Evolutionary conservation across 2,113 vertebrate species (phyloP).

Genomic region (Poeciliopsis turrubarensis): DNA sequence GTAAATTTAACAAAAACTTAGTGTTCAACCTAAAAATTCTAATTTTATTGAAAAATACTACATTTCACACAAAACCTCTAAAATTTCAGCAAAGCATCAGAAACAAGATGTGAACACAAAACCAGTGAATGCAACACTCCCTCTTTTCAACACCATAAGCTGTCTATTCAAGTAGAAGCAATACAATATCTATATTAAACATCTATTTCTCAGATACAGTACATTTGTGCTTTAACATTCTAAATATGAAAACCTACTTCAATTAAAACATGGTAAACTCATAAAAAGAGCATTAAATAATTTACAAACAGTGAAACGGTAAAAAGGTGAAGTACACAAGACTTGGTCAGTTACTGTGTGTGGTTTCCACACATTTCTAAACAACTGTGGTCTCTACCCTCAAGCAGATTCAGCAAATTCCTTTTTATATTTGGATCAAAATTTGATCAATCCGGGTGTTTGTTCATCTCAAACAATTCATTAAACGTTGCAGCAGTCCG

Average conservation of each 20-base stretch:
- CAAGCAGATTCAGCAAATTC: neutral
- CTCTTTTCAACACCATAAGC: neutral
- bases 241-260: neutral
- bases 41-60: neutral
- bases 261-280: neutral
- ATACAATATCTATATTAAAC: neutral
- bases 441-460: conserved; percentile 7
- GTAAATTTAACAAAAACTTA: neutral
- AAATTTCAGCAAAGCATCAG: neutral
- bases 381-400: neutral
- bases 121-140: neutral
- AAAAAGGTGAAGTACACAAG: neutral
- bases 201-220: neutral
- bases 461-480: conserved; percentile 6
- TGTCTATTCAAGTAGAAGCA: neutral
- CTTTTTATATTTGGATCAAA: neutral
- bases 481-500: neutral
- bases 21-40: neutral
- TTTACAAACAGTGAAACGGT: neutral
- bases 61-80: neutral
- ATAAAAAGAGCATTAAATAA: neutral
- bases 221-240: neutral
- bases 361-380: neutral
- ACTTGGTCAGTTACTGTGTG: neutral
- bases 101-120: neutral